These are phyloP conservation scores for Cyclophora punctaria DNA, from an alignment of 2,888 invertebrate genomes.

Conservation along the genomic window DNA sequence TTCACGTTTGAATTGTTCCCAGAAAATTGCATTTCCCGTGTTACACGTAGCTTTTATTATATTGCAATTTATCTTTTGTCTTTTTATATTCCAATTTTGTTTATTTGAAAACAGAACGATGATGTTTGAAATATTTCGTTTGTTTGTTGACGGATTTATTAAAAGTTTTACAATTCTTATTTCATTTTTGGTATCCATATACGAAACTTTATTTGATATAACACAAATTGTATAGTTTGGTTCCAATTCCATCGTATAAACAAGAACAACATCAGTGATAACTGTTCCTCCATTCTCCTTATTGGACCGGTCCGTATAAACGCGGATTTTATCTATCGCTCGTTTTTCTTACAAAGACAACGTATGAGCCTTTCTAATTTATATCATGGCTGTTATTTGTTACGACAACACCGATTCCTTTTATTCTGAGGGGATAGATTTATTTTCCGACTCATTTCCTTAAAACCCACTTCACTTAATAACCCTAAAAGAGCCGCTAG, in stretches of 20 bases:
- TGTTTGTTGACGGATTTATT: too few relatives aligned
- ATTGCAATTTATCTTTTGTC: too few relatives aligned
- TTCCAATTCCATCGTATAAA: slow-evolving; percentile 28
- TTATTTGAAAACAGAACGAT: not conserved
- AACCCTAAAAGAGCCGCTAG: slow-evolving; percentile 63
- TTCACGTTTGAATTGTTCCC: too few relatives aligned
- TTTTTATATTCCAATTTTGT: not conserved
- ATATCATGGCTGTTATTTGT: slow-evolving; percentile 52
- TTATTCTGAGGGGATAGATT: slow-evolving; percentile 48
- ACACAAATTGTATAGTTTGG: slow-evolving; percentile 19
- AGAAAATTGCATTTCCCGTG: too few relatives aligned
- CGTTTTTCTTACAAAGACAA: slow-evolving; percentile 47
- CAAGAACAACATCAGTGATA: slow-evolving; percentile 40
- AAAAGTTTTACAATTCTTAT: not conserved
- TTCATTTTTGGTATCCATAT: slow-evolving; percentile 10
- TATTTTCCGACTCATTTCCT: slow-evolving; percentile 63
- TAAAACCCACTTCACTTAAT: slow-evolving; percentile 71
- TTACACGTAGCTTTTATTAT: too few relatives aligned
- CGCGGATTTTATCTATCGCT: slow-evolving; percentile 41
- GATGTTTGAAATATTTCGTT: not conserved
- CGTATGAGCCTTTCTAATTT: slow-evolving; percentile 57
- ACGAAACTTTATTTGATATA: slow-evolving; percentile 18
- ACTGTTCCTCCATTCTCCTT: slow-evolving; percentile 51
- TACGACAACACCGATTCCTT: slow-evolving; percentile 49
- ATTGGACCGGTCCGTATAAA: slow-evolving; percentile 53